Conservation (phyloP, 2,888 invertebrate species). For the Yponomeuta cagnagella region DNA sequence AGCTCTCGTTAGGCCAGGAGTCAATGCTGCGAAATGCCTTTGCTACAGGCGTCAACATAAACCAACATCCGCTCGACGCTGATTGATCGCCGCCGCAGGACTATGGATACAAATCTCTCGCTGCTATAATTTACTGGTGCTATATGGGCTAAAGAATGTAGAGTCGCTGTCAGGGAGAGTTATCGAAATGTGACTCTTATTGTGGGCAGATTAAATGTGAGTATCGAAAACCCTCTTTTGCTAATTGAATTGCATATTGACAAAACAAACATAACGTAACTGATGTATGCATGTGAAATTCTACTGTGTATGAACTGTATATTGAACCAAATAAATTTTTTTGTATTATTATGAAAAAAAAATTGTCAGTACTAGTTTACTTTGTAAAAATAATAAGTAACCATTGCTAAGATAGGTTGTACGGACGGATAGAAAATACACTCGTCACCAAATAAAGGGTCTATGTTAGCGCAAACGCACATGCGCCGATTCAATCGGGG, state of each 20-base stretch:
- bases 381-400: neutral
- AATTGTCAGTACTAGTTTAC: neutral
- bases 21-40: neutral
- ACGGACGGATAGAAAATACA: slow-evolving; percentile 37
- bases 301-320: no score
- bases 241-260: no score
- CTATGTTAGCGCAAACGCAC: slow-evolving; percentile 35
- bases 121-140: slow-evolving; percentile 68
- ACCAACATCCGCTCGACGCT: slow-evolving; percentile 68
- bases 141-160: slow-evolving; percentile 44
- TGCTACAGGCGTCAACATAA: slow-evolving; percentile 50
- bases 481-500: slow-evolving; percentile 49
- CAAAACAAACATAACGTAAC: no score
- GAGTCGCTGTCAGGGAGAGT: neutral
- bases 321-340: no score
- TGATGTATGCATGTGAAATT: no score
- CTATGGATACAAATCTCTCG: slow-evolving; percentile 73
- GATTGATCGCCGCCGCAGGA: slow-evolving; percentile 69
- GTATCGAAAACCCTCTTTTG: neutral
- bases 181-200: neutral
- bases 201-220: neutral
- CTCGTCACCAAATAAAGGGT: slow-evolving; percentile 43
- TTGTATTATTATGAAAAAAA: neutral
- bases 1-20: neutral
- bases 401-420: slow-evolving; percentile 36